phyloP scores from a whole-genome alignment of 2,113 vertebrate genomes.

The Pionites leucogaster region DNA sequence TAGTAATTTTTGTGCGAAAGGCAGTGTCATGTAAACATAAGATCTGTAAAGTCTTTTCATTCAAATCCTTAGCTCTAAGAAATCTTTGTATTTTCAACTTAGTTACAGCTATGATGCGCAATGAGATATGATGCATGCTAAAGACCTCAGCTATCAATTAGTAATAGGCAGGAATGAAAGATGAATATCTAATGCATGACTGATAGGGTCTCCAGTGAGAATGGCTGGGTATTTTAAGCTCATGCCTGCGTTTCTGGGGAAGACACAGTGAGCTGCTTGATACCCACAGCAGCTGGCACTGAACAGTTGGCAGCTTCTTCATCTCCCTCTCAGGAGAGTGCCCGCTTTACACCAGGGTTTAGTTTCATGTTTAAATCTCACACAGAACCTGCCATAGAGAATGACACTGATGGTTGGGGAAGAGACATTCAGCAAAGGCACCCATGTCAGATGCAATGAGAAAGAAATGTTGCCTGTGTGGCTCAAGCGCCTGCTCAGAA shows the following conservation, averaged over 20 bases:
- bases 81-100: neutral
- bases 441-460: neutral
- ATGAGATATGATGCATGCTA: neutral
- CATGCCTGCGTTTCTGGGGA: neutral
- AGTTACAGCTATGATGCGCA: neutral
- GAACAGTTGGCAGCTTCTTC: constrained; percentile 49
- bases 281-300: constrained; percentile 52
- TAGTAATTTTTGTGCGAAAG: neutral
- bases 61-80: neutral
- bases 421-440: neutral
- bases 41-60: neutral
- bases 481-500: neutral
- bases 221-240: neutral
- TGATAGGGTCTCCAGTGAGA: neutral
- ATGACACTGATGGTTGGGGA: neutral
- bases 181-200: constrained; percentile 5
- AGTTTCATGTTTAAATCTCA: neutral
- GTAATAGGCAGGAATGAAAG: constrained; percentile 16
- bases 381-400: constrained; percentile 2
- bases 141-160: constrained; percentile 22
- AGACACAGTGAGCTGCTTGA: neutral
- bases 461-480: neutral
- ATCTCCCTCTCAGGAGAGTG: constrained; percentile 39
- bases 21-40: neutral
- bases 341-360: constrained; percentile 11